Base-by-base conservation (phyloP, 2,888 invertebrate genomes). In the Drosophila vallismaia region DNA sequence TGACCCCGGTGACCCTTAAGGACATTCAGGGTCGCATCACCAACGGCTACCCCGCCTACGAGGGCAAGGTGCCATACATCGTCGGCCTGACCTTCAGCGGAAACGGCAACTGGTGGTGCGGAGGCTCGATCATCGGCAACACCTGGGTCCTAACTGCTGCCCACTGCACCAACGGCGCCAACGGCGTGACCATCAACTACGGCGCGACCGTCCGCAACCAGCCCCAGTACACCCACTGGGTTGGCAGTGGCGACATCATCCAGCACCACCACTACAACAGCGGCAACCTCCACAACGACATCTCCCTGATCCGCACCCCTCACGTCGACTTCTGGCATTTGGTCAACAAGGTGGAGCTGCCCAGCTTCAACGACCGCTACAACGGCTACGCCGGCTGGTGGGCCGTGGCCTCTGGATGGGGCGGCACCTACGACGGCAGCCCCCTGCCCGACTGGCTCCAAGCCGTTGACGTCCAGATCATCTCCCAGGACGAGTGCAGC, bases 401-500 rank as follows among this genome's bases (percentile, higher is more conserved):
- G 76, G 74, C 78, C 0, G 55, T 79, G 38, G 79, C 77, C 19
- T 80, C 75, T 29, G 88, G 88, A 36, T 88, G 89, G 89, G 88
- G 88, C 33, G 56, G 52, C 12, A 76, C 73, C 42, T 76, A 66
- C 44, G 76, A 77, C 24, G 66, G 62, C 5, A 40, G 66, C 29
- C 70, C 91, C 24, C 82, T 92, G 14, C 91, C 92, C 68, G 86
- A 90, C 48, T 62, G 74, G 67, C 53, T 88, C 38, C 72, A 80
- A 60, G 59, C 63, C 29, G 77, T 75, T 5, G 40, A 84, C 76
- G 55, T 91, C 88, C 51, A 75, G 75, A 51, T 78, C 71, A 44
- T 88, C 76, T 10, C 77, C 76, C 75, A 89, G 88, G 53, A 86
- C 87, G 55, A 92, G 89, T 86, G 88, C 77, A 91, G 90, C 5